phyloP scores from a whole-genome alignment of 2,888 invertebrate genomes.

The Drosophila pegasa region DNA sequence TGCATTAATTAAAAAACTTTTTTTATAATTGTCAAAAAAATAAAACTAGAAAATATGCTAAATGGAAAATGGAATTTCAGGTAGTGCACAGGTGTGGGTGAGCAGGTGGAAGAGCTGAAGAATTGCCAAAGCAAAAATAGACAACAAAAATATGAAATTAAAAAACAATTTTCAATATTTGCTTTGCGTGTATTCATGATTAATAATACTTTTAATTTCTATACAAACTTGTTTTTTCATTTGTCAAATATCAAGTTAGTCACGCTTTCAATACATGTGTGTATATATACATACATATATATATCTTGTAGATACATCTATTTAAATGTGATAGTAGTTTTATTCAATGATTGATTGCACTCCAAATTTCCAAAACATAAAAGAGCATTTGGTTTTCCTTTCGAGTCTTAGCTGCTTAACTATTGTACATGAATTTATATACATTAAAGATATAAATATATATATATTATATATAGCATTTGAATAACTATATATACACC shows the following conservation, averaged over 20 bases:
- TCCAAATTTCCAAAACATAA: constrained; percentile 23
- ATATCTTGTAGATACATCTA: constrained; percentile 40
- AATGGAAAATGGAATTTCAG: constrained; percentile 34
- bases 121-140: constrained; percentile 18
- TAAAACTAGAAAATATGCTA: constrained; percentile 46
- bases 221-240: neutral
- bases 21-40: constrained; percentile 29
- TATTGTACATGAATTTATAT: constrained; percentile 55
- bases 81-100: neutral
- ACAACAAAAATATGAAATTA: constrained; percentile 25
- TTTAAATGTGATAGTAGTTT: constrained; percentile 82
- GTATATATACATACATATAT: constrained; percentile 5
- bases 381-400: constrained; percentile 18
- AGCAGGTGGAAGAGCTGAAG: neutral
- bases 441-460: constrained; percentile 22
- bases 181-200: constrained; percentile 57
- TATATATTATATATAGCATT: constrained; percentile 10
- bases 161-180: constrained; percentile 31
- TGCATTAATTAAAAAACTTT: constrained; percentile 46
- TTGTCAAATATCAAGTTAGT: constrained; percentile 29
- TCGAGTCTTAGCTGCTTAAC: constrained; percentile 29
- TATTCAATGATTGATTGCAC: constrained; percentile 65
- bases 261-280: constrained; percentile 8
- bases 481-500: constrained; percentile 24
- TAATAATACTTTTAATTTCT: constrained; percentile 21